These are phyloP conservation scores for Hirudo medicinalis DNA, from an alignment of 1,140 invertebrate genomes.

Conservation along the genomic window DNA sequence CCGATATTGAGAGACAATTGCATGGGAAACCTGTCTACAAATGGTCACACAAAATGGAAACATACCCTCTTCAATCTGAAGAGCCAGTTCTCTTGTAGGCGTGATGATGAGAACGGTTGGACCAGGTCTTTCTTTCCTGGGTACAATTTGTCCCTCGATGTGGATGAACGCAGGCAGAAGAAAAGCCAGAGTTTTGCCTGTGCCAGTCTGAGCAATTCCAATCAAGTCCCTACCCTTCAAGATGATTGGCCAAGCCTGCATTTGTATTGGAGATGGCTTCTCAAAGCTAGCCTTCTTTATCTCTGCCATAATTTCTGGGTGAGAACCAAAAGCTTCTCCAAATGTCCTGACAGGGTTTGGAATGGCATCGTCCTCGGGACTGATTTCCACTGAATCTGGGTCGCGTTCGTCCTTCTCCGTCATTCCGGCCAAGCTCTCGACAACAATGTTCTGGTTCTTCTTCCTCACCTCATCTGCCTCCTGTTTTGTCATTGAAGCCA, in stretches of 20 bases:
- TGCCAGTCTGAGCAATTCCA: slow-evolving; percentile 67
- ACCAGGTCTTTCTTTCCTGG: slow-evolving; percentile 54
- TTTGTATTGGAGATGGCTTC: slow-evolving; percentile 39
- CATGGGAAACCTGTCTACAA: slow-evolving; percentile 35
- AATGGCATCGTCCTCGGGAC: slow-evolving; percentile 42
- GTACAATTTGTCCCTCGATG: slow-evolving; percentile 61
- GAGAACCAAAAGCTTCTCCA: slow-evolving; percentile 66
- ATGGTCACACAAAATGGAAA: slow-evolving; percentile 71
- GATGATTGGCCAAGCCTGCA: slow-evolving; percentile 75
- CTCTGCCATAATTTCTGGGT: slow-evolving; percentile 45
- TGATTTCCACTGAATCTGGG: neutral
- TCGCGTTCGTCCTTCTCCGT: slow-evolving; percentile 21
- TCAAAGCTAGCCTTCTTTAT: slow-evolving; percentile 34
- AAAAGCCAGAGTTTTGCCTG: slow-evolving; percentile 81
- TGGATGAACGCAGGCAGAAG: slow-evolving; percentile 76
- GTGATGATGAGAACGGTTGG: slow-evolving; percentile 74
- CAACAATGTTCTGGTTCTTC: slow-evolving; percentile 56
- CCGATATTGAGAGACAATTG: neutral
- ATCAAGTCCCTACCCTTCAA: slow-evolving; percentile 72
- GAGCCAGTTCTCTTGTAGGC: slow-evolving; percentile 74
- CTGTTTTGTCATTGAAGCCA: slow-evolving; percentile 50
- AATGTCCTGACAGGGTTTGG: slow-evolving; percentile 72
- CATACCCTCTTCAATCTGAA: slow-evolving; percentile 77
- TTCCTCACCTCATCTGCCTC: slow-evolving; percentile 48
- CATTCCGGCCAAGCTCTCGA: slow-evolving; percentile 37